A percentile compares a stretch with the other conserved stretches of the same genome.
These are phyloP conservation scores for Lochmaea capreae DNA, from an alignment of 2,888 invertebrate genomes.

Conservation along the genomic window DNA sequence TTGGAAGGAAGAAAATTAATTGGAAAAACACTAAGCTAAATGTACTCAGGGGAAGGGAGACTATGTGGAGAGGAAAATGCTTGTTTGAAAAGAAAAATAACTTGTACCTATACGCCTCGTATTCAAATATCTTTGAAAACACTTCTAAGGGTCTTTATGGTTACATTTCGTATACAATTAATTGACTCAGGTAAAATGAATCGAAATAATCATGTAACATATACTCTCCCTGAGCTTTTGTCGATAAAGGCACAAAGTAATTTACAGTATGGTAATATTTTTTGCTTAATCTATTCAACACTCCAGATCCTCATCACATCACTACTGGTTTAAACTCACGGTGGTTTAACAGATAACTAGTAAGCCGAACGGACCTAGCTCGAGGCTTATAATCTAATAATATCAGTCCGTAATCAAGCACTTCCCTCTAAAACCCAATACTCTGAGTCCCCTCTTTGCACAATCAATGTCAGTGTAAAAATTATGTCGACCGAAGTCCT, in stretches of 20 bases:
- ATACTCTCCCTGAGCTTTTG: conserved; percentile 20
- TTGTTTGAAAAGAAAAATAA: too few species aligned
- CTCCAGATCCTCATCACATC: conserved; percentile 32
- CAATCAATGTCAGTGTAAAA: conserved; percentile 21
- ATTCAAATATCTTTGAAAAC: too few species aligned
- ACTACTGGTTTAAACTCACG: conserved; percentile 37
- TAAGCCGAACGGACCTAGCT: conserved; percentile 50
- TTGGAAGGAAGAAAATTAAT: too few species aligned
- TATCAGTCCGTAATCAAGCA: conserved; percentile 61
- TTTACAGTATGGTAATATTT: conserved; percentile 35
- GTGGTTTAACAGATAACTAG: conserved; percentile 48
- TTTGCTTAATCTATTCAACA: conserved; percentile 32
- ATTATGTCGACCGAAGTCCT: conserved; percentile 11
- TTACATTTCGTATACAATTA: neutral
- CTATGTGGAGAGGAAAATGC: too few species aligned
- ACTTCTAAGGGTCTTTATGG: too few species aligned
- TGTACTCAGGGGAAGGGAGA: too few species aligned
- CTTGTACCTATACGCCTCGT: too few species aligned
- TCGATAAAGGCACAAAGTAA: conserved; percentile 29
- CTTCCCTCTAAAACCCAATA: conserved; percentile 43
- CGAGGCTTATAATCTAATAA: conserved; percentile 61
- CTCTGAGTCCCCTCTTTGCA: conserved; percentile 26
- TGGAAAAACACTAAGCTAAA: too few species aligned
- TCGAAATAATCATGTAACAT: neutral
- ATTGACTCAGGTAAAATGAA: neutral